Base-by-base conservation (phyloP, 2,797 vertebrate genomes). In the Chanos chanos region DNA sequence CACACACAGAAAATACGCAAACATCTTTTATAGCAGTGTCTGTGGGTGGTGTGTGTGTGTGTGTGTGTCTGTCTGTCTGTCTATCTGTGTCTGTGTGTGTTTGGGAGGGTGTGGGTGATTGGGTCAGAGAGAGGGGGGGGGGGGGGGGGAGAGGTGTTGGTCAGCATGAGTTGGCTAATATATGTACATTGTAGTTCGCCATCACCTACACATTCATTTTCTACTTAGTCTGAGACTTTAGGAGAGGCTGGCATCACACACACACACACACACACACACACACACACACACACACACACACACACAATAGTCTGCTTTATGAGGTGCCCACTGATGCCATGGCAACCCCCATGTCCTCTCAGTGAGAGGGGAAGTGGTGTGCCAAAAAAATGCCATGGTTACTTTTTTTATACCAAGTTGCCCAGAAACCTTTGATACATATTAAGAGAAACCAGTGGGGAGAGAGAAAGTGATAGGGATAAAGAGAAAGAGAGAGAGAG, bases 351-450 rank as follows among this genome's bases (percentile, higher is more conserved):
- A 86, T 87, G 85, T 86, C 83, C 83, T 84, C 80, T 84, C 80
- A 83, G 83, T 70, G 58, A 87, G 85, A 88, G 78, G 72, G 81
- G 79, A 81, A 70, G 74, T 68, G 48, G 55, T 74, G 82, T 88
- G 88, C 88, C 86, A 89, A 89, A 88, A 79, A 90, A 87, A 89
- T 84, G 85, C 86, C 89, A 91, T 89, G 86, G 88, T 86, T 85
- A 88, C 87, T 87, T 86, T 87, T 83, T 77, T 78, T 70, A 72
- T 80, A 73, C 75, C 81, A 83, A 64, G 88, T 87, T 89, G 86
- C 86, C 85, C 85, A 85, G 87, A 89, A 87, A 85, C 84, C 79
- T 89, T 89, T 89, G 86, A 85, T 87, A 86, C 85, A 86, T 90
- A 89, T 86, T 89, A 87, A 87, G 82, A 86, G 85, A 85, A 87